A percentile compares a stretch with the other conserved stretches of the same genome.
These are phyloP conservation scores for Microcebus griseorufus DNA, from an alignment of 2,113 vertebrate genomes.

Conservation along the genomic window DNA sequence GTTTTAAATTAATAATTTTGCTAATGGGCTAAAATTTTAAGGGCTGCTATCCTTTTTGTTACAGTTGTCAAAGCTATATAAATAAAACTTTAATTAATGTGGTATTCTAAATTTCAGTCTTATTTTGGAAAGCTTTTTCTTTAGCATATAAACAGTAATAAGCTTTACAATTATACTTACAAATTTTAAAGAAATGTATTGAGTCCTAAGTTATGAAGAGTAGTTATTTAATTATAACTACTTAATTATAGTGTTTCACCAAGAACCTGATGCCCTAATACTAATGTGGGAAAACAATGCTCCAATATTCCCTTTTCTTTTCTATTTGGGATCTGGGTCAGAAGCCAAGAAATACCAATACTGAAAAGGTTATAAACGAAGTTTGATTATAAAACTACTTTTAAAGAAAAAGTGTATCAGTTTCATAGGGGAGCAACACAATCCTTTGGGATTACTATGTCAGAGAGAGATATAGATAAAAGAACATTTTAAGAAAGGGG, in stretches of 20 bases:
- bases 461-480: neutral
- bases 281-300: neutral
- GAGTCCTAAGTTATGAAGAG: slow-evolving; percentile 4
- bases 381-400: slow-evolving; percentile 54
- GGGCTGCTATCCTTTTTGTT: neutral
- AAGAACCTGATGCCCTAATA: neutral
- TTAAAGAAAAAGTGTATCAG: slow-evolving; percentile 1
- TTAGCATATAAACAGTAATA: slow-evolving; percentile 33
- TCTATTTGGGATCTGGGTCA: neutral
- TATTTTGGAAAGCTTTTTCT: slow-evolving; percentile 48
- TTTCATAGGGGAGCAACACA: slow-evolving; percentile 27
- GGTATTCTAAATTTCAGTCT: slow-evolving; percentile 9
- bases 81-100: slow-evolving; percentile 38
- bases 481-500: neutral
- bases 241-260: neutral
- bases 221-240: neutral
- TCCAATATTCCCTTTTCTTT: neutral
- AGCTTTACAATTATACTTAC: slow-evolving; percentile 20
- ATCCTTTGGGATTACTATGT: slow-evolving; percentile 32
- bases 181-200: neutral
- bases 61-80: slow-evolving; percentile 22
- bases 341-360: slow-evolving; percentile 41
- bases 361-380: slow-evolving; percentile 46
- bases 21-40: slow-evolving; percentile 18
- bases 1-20: slow-evolving; percentile 49